phyloP scores from a whole-genome alignment of 2,113 vertebrate genomes.

The Abramis brama region DNA sequence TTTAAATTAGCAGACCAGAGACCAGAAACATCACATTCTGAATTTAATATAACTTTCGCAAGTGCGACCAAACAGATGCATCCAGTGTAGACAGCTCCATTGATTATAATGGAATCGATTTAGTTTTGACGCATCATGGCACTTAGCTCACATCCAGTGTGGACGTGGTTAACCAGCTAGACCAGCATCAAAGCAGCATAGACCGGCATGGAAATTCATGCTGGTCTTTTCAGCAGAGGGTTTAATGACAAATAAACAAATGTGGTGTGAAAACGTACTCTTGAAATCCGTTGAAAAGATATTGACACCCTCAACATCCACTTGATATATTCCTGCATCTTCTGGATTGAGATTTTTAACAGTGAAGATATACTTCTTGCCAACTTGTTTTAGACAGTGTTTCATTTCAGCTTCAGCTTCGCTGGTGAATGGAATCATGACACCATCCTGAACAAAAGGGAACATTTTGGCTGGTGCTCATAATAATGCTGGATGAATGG shows the following conservation, averaged over 20 bases:
- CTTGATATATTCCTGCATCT: constrained; percentile 87
- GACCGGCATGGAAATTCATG: neutral
- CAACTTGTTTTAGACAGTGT: constrained; percentile 78
- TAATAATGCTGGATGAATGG: neutral
- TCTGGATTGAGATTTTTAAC: constrained; percentile 77
- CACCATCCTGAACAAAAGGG: constrained; percentile 76
- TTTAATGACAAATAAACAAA: neutral
- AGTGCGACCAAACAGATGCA: neutral
- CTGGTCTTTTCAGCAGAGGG: neutral
- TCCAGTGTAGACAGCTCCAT: neutral
- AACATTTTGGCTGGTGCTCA: neutral
- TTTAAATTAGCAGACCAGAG: neutral
- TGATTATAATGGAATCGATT: neutral
- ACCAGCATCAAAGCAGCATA: neutral
- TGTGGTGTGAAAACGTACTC: constrained; percentile 68
- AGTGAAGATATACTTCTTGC: constrained; percentile 83
- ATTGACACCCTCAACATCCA: constrained; percentile 82
- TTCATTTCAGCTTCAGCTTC: constrained; percentile 66
- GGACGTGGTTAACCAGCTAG: neutral
- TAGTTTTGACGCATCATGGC: neutral
- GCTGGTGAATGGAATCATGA: constrained; percentile 76
- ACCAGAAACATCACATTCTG: neutral
- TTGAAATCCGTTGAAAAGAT: constrained; percentile 86
- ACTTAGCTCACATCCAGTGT: neutral
- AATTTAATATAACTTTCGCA: neutral